Conservation (phyloP, 2,113 vertebrate species). For the Scalopus aquaticus region DNA sequence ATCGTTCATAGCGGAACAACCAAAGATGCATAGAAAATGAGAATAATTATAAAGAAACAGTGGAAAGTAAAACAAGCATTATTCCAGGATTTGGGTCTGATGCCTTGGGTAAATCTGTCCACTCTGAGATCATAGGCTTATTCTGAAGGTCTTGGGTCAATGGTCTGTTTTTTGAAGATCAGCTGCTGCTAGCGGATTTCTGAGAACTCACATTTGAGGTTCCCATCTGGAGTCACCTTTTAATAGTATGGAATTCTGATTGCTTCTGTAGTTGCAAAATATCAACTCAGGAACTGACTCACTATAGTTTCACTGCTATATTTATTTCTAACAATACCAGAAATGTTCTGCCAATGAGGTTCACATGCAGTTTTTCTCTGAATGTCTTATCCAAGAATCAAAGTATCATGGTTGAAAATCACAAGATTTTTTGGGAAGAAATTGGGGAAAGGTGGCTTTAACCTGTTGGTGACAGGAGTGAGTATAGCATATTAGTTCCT, state of each 20-base stretch:
- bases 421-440: neutral
- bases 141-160: neutral
- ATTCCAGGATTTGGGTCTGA: neutral
- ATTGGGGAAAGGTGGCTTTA: neutral
- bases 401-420: neutral
- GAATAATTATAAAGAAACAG: neutral
- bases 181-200: neutral
- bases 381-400: neutral
- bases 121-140: neutral
- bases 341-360: neutral
- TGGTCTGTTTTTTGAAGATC: neutral
- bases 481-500: neutral
- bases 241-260: neutral
- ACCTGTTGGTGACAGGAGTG: neutral
- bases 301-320: neutral
- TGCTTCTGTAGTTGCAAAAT: neutral
- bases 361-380: neutral
- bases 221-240: neutral
- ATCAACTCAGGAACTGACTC: neutral
- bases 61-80: neutral
- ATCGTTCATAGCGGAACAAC: neutral
- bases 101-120: neutral
- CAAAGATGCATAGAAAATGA: neutral
- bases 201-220: neutral
- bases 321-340: neutral